Base-by-base conservation (phyloP, 2,888 invertebrate species). In the Sylvicola cinctus region DNA sequence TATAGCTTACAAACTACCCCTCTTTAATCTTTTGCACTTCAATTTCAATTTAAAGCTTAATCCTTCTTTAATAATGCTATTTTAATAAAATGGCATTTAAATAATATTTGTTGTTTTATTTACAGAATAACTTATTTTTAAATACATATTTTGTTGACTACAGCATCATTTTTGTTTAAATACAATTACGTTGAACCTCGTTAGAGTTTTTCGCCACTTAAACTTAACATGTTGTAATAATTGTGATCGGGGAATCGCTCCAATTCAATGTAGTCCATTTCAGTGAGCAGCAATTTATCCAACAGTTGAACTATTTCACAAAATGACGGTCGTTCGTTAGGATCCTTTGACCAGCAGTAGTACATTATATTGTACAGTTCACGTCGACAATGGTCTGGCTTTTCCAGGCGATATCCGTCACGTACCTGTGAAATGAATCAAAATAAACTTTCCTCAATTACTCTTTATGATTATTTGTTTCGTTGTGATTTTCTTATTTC, bases 311-410 rank as follows among this genome's bases (percentile, higher is more conserved):
- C 76, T 14, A 88, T 71, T 54, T 90, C 87, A 2, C 66, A 63
- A 56, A 93, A 93, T 31, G 75, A 69, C 0, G 91, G 91, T 37
- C 93, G 60, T 39, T 77, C 68, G n/a, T 72, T 69, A 1, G 85
- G 70, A 45, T 83, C 77, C 11, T 78, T 75, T 41, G 84, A 80
- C 93, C 93, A 93, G 54, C 91, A 93, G 53, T 88, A 87, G 52
- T 79, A 87, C 90, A 91, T 91, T 35, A 91, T 81, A 47, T 88
- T 85, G 60, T 88, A 90, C 2, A 90, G 64, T 52, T 91, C 88
- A 5, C 90, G 66, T 32, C 87, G 75, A 54, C 91, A 91, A 49
- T 93, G 90, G 45, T 85, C 87, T 0, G 93, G 91, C 48, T 90
- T 87, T 46, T 88, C 87, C 40, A 93, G 62, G 16, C 91, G 69